A percentile compares a stretch with the other conserved stretches of the same genome.
These are phyloP conservation scores for Chionomys nivalis DNA, from an alignment of 2,113 vertebrate genomes.

Conservation along the genomic window DNA sequence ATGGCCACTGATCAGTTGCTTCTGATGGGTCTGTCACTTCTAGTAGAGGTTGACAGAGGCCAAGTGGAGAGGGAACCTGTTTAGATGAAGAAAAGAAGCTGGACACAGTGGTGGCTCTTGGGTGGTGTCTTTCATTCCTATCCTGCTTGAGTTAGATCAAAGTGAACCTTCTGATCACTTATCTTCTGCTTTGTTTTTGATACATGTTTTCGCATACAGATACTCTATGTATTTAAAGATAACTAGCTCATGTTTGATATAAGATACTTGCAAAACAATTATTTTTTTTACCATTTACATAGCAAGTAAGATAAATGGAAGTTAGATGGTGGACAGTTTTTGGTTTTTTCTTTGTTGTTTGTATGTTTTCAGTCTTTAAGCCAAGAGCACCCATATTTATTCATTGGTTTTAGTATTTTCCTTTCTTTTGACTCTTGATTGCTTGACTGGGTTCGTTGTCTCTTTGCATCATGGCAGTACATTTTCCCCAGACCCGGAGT, in stretches of 20 bases:
- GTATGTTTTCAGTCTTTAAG: neutral
- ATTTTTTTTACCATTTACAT: neutral
- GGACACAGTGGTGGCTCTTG: neutral
- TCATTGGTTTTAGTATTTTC: neutral
- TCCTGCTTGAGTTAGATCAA: neutral
- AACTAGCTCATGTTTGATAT: neutral
- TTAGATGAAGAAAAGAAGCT: neutral
- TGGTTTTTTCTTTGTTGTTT: neutral
- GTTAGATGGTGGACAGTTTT: neutral
- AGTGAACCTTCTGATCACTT: too few species aligned
- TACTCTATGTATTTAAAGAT: neutral
- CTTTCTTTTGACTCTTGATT: neutral
- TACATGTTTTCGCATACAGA: neutral
- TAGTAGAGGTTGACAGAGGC: too few species aligned
- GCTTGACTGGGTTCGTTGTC: neutral
- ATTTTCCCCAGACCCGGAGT: neutral
- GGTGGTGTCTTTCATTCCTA: neutral
- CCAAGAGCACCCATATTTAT: neutral
- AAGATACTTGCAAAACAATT: neutral
- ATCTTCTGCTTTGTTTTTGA: neutral
- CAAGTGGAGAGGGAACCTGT: neutral
- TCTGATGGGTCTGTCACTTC: neutral
- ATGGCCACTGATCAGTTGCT: fast-evolving
- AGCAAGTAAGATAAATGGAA: neutral
- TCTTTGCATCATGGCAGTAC: fast-evolving